Evolutionary conservation across 2,113 vertebrate species (phyloP).

Genomic region (Mesocricetus auratus): DNA sequence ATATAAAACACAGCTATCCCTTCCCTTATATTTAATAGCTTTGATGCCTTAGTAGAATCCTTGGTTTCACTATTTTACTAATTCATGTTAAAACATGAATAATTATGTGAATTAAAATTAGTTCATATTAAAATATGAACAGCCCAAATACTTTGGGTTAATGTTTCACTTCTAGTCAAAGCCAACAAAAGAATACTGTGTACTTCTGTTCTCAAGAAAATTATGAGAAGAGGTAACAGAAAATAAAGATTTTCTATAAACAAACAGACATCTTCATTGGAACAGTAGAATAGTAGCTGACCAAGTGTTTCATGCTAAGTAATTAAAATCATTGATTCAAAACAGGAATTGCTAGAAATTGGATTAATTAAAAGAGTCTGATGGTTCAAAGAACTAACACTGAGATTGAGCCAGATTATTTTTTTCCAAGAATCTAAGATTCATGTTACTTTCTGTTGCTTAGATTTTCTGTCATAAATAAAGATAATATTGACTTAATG

Average conservation of each 20-base stretch:
- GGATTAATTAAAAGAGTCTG: not conserved
- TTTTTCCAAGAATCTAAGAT: not conserved
- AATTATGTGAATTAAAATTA: not conserved
- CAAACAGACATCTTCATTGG: not conserved
- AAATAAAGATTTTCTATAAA: slow-evolving; percentile 14
- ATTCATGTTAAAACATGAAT: not conserved
- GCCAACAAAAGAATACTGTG: not conserved
- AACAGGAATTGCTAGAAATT: slow-evolving; percentile 40
- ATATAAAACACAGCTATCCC: not conserved
- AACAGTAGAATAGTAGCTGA: not conserved
- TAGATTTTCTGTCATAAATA: slow-evolving; percentile 13
- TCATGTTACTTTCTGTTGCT: not conserved
- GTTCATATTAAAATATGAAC: slow-evolving; percentile 18
- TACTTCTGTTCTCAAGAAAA: slow-evolving; percentile 31
- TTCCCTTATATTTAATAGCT: slow-evolving; percentile 36
- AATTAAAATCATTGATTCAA: slow-evolving; percentile 34
- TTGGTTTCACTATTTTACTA: not conserved
- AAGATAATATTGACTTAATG: not conserved
- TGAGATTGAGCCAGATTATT: not conserved
- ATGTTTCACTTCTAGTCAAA: slow-evolving; percentile 53
- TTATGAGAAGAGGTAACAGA: not conserved
- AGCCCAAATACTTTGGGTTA: not conserved
- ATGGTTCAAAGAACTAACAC: not conserved
- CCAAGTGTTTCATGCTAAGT: not conserved
- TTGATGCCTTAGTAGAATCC: slow-evolving; percentile 32